These are phyloP conservation scores for Cisticola juncidis DNA, from an alignment of 2,113 vertebrate genomes.

Conservation along the genomic window DNA sequence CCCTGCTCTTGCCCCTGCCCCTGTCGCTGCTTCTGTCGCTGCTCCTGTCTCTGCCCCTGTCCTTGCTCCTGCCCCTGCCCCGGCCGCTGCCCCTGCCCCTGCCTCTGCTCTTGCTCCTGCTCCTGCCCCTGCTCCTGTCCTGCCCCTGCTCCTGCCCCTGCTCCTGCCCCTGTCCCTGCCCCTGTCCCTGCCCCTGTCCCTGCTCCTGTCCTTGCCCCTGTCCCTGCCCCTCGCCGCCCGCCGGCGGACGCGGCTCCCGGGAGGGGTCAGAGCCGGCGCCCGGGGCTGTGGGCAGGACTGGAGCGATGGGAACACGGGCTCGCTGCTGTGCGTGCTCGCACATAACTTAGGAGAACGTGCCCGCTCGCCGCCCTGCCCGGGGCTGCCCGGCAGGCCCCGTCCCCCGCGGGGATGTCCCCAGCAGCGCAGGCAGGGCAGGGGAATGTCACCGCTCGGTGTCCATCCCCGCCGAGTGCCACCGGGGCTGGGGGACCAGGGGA, in stretches of 20 bases:
- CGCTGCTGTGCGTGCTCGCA: accelerated
- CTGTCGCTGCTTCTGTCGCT: accelerated
- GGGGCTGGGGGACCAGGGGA: too few relatives aligned
- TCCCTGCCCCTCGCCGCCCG: background rate
- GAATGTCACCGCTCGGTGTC: accelerated
- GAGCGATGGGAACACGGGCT: accelerated
- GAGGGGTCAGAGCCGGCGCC: background rate
- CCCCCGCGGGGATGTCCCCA: background rate
- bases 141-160: too few relatives aligned
- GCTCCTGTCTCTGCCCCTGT: background rate
- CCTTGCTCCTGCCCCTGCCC: too few relatives aligned
- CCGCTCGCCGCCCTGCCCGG: background rate
- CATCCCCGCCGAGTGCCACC: accelerated
- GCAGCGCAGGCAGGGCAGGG: background rate
- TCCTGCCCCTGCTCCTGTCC: accelerated
- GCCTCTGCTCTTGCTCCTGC: too few relatives aligned
- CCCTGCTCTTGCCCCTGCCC: background rate
- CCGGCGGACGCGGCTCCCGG: background rate
- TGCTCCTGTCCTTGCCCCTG: background rate
- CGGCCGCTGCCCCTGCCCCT: too few relatives aligned
- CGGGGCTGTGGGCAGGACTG: background rate
- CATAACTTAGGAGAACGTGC: accelerated
- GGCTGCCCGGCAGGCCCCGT: background rate
- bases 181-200: too few relatives aligned
- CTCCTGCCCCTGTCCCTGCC: accelerated